A percentile compares a stretch with the other conserved stretches of the same genome.
Conservation (phyloP, 23 tunicate species). For the Aplidium turbinatum region DNA sequence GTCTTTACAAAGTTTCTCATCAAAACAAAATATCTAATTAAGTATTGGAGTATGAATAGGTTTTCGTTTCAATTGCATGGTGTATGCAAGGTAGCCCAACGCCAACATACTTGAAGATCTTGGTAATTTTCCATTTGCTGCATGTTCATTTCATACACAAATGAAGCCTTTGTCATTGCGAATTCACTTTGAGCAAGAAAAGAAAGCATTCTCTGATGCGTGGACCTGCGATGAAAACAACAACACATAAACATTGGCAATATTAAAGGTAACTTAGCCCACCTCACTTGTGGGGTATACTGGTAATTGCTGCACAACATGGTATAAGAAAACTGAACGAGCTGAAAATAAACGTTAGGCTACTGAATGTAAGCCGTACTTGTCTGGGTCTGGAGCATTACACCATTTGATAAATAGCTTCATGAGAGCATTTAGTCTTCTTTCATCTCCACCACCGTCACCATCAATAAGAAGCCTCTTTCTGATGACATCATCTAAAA, state of each 20-base stretch:
- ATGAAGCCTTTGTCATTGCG: constrained; percentile 77
- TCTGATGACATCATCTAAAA: constrained; percentile 76
- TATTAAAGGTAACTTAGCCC: too few species aligned
- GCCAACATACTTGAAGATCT: constrained; percentile 48
- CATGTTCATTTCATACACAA: constrained; percentile 75
- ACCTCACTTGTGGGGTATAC: too few species aligned
- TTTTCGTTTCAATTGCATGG: too few species aligned
- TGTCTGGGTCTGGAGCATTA: constrained; percentile 78
- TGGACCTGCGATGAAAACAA: constrained; percentile 26
- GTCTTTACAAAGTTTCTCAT: too few species aligned
- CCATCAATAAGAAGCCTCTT: constrained; percentile 78
- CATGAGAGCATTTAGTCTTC: constrained; percentile 87
- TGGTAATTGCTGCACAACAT: too few species aligned
- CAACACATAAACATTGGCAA: not conserved
- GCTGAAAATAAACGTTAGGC: too few species aligned
- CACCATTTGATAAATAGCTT: constrained; percentile 91
- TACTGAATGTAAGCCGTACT: constrained; percentile 23
- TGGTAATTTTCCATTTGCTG: constrained; percentile 74
- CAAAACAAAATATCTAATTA: too few species aligned
- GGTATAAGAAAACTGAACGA: too few species aligned
- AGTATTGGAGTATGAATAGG: too few species aligned
- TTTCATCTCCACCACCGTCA: constrained; percentile 95
- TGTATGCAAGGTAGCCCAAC: too few species aligned
- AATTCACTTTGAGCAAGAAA: constrained; percentile 77
- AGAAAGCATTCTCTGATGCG: constrained; percentile 83